Evolutionary conservation across 2,888 invertebrate species (phyloP).

Genomic region (Unio pictorum): DNA sequence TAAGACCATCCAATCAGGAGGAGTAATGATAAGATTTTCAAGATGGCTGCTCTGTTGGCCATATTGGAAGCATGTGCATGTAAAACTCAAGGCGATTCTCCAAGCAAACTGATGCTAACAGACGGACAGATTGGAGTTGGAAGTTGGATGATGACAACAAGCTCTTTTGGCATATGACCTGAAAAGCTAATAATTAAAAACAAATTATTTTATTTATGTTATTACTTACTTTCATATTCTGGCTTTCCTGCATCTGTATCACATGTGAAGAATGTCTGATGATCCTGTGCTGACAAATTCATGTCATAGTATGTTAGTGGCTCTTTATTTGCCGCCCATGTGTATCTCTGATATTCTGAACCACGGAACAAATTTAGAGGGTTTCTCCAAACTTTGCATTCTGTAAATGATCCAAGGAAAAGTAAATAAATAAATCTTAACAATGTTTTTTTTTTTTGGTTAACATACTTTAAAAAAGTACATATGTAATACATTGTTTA

Average conservation of each 20-base stretch:
- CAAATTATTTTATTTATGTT: background rate
- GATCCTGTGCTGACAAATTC: constrained; percentile 99
- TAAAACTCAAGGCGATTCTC: too few relatives aligned
- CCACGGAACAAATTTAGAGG: constrained; percentile 95
- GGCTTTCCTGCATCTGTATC: constrained; percentile 89
- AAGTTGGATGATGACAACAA: background rate
- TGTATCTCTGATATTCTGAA: constrained; percentile 96
- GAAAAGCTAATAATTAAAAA: background rate
- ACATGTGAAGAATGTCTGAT: constrained; percentile 96
- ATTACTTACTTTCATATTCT: constrained; percentile 83
- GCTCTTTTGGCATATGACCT: too few relatives aligned
- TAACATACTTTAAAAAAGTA: too few relatives aligned
- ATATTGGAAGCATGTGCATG: too few relatives aligned
- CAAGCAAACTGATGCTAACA: too few relatives aligned
- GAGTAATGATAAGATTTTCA: too few relatives aligned
- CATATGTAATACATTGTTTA: too few relatives aligned
- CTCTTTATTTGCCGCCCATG: constrained; percentile 91
- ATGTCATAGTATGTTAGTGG: constrained; percentile 98
- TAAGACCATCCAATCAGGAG: too few relatives aligned
- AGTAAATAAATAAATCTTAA: too few relatives aligned
- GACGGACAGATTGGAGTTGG: too few relatives aligned
- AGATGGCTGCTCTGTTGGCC: too few relatives aligned
- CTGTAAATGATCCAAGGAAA: constrained; percentile 70
- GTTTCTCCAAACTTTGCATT: constrained; percentile 97
- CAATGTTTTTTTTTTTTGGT: too few relatives aligned